Conservation (phyloP, 2,797 vertebrate species). For the Scleropages formosus region DNA sequence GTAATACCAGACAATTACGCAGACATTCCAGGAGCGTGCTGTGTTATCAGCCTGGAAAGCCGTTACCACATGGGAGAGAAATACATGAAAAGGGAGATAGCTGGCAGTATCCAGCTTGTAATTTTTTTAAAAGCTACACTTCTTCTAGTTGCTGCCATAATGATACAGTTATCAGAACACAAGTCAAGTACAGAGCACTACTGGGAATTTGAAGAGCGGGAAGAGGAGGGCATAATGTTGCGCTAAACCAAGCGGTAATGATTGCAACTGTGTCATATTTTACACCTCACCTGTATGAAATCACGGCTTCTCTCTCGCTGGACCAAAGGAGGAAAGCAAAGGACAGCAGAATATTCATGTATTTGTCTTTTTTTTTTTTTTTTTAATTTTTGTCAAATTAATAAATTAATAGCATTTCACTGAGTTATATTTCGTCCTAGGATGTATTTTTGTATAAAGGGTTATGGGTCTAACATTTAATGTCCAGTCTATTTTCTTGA, state of each 20-base stretch:
- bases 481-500: too few species aligned
- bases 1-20: slow-evolving; percentile 9
- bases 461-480: too few species aligned
- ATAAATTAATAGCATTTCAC: too few species aligned
- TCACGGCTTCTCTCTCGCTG: not conserved
- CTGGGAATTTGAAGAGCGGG: slow-evolving; percentile 6
- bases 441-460: too few species aligned
- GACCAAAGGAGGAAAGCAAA: not conserved
- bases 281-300: not conserved
- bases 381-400: too few species aligned
- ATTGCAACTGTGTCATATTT: not conserved
- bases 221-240: slow-evolving; percentile 5
- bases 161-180: not conserved
- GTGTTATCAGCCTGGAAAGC: not conserved
- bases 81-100: not conserved
- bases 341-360: too few species aligned
- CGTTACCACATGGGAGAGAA: not conserved
- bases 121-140: not conserved
- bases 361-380: too few species aligned
- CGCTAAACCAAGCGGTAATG: not conserved
- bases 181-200: slow-evolving; percentile 19
- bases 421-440: too few species aligned
- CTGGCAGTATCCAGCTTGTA: not conserved
- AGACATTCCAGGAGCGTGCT: not conserved
- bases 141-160: not conserved